Percentiles rank a stretch among this genome's conserved stretches.
These are phyloP conservation scores for Stenoptilia bipunctidactyla DNA, from an alignment of 2,888 invertebrate genomes.

Conservation along the genomic window DNA sequence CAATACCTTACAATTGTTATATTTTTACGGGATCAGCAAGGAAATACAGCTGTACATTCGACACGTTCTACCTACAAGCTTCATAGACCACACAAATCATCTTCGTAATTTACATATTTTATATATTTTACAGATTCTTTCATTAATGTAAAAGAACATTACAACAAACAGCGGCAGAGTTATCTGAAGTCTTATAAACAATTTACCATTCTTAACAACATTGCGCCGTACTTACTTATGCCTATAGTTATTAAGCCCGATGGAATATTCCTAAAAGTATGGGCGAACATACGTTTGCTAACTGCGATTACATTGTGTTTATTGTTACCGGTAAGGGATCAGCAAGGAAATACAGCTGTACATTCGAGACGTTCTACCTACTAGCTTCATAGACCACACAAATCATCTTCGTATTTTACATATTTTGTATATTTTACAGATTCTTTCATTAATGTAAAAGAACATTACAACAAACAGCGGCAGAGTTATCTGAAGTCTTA, in stretches of 20 bases:
- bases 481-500: constrained; percentile 44
- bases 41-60: too few relatives aligned
- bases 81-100: too few relatives aligned
- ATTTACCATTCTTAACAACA: constrained; percentile 34
- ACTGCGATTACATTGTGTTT: constrained; percentile 42
- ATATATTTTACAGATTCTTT: constrained; percentile 41
- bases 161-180: constrained; percentile 31
- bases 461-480: constrained; percentile 33
- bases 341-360: neutral
- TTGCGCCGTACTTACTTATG: constrained; percentile 43
- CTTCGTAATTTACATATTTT: too few relatives aligned
- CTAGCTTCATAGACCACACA: too few relatives aligned
- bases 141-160: constrained; percentile 39
- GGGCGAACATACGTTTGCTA: constrained; percentile 39
- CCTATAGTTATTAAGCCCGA: constrained; percentile 49
- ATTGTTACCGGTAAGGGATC: constrained; percentile 44
- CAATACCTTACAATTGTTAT: too few relatives aligned
- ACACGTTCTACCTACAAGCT: too few relatives aligned
- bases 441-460: constrained; percentile 47
- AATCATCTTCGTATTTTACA: too few relatives aligned
- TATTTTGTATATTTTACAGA: constrained; percentile 32
- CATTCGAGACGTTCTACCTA: too few relatives aligned
- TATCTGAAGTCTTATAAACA: constrained; percentile 44
- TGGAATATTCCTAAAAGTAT: constrained; percentile 46
- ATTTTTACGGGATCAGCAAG: too few relatives aligned